Evolutionary conservation across 2,888 invertebrate genomes (phyloP), one percentile per base, ranked within the genome.

Genomic region (Rhopalosiphum nymphaeae): DNA sequence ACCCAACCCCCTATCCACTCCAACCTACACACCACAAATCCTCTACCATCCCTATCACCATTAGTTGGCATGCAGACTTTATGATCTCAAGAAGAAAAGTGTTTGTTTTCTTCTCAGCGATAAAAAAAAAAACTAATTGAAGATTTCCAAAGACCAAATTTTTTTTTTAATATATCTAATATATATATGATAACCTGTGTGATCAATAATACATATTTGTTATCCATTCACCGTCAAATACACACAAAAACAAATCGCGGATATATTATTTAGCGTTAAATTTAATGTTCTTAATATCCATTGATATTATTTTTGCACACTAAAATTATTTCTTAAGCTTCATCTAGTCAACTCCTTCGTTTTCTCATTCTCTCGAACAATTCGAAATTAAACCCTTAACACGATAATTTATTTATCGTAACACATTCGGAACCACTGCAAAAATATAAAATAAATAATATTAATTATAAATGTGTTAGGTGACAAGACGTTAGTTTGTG

Each of bases 1-100:
- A n/a, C 78, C 78, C 78, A 78, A 13, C 78, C 36, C n/a, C 78
- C 36, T 53, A 53, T 29, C 86, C 29, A 46, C 89, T 46, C n/a
- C 9, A 61, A 29, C 46, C 21, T 21, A 78, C 36, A 78, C 36
- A 21, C 78, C 21, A 78, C 78, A 10, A 78, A 78, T 78, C 36
- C 36, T 36, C 78, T 21, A 78, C 36, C 21, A 36, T 36, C 67
- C 67, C 46, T 53, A 91, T 91, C 46, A 92, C 92, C 46, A 42
- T 56, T 89, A 89, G 78, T 90, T 93, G 89, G 93, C 93, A 93
- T 86, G 57, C 90, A 90, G 93, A 88, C 29, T 42, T 67, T 57
- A 93, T 93, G 93, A 93, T 93, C 93, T 93, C 93, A 93, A 90
- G 78, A 46, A 36, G 93, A 90, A 85, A 86, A 57, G 56, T 36